Evolutionary conservation across 2,888 invertebrate genomes (phyloP).

Genomic region (Morpho helenor): DNA sequence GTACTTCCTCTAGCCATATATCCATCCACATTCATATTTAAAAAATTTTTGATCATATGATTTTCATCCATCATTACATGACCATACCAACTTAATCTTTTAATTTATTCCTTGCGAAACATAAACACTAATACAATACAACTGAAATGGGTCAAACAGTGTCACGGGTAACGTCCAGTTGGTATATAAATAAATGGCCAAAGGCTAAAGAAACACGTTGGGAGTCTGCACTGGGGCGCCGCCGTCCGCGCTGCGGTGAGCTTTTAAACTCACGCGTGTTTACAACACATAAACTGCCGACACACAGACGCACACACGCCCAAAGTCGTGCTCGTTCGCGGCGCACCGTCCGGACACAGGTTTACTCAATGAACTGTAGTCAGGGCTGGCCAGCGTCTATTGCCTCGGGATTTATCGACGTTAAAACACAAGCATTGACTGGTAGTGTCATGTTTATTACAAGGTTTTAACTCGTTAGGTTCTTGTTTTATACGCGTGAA

Average conservation of each 20-base stretch:
- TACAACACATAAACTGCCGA: conserved; percentile 30
- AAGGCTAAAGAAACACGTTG: conserved; percentile 51
- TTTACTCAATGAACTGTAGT: conserved; percentile 67
- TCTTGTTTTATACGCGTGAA: background rate
- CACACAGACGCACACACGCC: conserved; percentile 35
- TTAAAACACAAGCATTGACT: conserved; percentile 26
- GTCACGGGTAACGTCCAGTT: too few relatives aligned
- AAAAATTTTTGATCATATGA: too few relatives aligned
- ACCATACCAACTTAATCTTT: too few relatives aligned
- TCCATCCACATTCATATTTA: too few relatives aligned
- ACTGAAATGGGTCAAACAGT: too few relatives aligned
- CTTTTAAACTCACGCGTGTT: conserved; percentile 46
- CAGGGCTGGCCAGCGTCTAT: conserved; percentile 37
- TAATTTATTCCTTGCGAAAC: too few relatives aligned
- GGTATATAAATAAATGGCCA: conserved; percentile 6
- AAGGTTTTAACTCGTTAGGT: conserved; percentile 13
- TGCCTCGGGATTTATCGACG: conserved; percentile 32
- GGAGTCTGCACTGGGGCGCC: conserved; percentile 40
- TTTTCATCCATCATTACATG: too few relatives aligned
- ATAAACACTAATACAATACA: background rate
- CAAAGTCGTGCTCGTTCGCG: conserved; percentile 32
- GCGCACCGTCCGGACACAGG: conserved; percentile 48
- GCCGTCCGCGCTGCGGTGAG: conserved; percentile 30
- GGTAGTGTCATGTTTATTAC: conserved; percentile 26
- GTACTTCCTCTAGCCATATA: too few relatives aligned